Base-by-base conservation (phyloP, 1,140 invertebrate genomes). In the Psix sp. region DNA sequence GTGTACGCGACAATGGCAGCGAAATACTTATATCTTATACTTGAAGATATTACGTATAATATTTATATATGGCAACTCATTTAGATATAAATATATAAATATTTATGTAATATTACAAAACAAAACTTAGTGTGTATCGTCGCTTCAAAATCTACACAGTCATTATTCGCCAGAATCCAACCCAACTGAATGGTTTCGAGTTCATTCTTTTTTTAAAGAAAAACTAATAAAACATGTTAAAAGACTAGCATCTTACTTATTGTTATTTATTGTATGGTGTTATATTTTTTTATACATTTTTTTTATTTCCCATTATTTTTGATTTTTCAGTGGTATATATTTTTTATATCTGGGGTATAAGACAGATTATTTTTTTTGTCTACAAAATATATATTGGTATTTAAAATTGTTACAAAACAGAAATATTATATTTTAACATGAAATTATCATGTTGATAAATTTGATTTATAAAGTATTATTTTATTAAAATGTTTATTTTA, bases 151-250 rank as follows among this genome's bases (percentile, higher is more conserved):
- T 83, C 78, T 83, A 81, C 83, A 74, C 60, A 82, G 76, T 85
- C 82, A 85, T 84, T 84, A 86, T 77, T 84, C 82, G 82, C 82
- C 65, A 84, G 83, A 81, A 84, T 84, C 63, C 82, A 81, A 79
- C 77, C 79, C 54, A 73, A 81, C 76, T n/a, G n/a, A 78, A 86
- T 65, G 66, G 80, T 84, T 86, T 81, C 82, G 83, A 85, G 82
- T 85, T 86, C 79, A 84, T 84, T 86, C 80, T 86, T 86, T 86
- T 86, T 85, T 85, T 81, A 86, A 82, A 77, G 68, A 80, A 83
- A 68, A 82, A 68, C 79, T 57, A 84, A 84, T 68, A 68, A 74
- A 74, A 66, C 57, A 63, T 74, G 57, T 74, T 74, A 63, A 74
- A 68, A 74, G 31, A 74, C 63, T 74, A n/a, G n/a, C n/a, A 7